A percentile compares a stretch with the other conserved stretches of the same genome.
Conservation (phyloP, 2,113 vertebrate species). For the Salvator merianae region DNA sequence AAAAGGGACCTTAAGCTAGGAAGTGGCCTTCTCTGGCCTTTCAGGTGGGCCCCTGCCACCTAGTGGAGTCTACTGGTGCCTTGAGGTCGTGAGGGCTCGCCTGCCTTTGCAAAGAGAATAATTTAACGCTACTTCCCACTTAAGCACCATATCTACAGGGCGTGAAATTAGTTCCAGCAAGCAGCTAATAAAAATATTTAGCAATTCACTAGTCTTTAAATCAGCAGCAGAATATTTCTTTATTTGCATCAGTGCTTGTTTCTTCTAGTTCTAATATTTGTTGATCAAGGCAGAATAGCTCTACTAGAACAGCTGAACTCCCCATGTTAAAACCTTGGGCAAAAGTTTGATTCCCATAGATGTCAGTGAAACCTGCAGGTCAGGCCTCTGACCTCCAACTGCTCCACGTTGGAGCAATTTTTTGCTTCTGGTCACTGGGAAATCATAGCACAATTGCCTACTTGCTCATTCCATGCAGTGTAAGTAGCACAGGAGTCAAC, state of each 20-base stretch:
- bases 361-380: not conserved
- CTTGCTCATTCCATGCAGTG: no score
- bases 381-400: not conserved
- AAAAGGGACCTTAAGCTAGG: not conserved
- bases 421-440: not conserved
- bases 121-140: constrained; percentile 83
- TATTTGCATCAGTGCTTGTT: constrained; percentile 72
- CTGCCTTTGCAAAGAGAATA: constrained; percentile 69
- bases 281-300: constrained; percentile 61
- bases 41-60: constrained; percentile 41
- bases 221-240: constrained; percentile 74
- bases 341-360: constrained; percentile 10
- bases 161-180: constrained; percentile 87
- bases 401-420: no score
- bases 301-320: constrained; percentile 54
- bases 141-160: constrained; percentile 79
- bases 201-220: constrained; percentile 80
- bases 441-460: not conserved
- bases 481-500: no score
- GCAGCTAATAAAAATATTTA: constrained; percentile 88
- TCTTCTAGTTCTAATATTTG: constrained; percentile 70
- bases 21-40: not conserved
- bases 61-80: not conserved
- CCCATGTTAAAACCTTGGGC: constrained; percentile 33
- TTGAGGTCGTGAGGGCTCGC: constrained; percentile 11